These are phyloP conservation scores for Hemicordylus capensis DNA, from an alignment of 2,113 vertebrate species.

Conservation along the genomic window DNA sequence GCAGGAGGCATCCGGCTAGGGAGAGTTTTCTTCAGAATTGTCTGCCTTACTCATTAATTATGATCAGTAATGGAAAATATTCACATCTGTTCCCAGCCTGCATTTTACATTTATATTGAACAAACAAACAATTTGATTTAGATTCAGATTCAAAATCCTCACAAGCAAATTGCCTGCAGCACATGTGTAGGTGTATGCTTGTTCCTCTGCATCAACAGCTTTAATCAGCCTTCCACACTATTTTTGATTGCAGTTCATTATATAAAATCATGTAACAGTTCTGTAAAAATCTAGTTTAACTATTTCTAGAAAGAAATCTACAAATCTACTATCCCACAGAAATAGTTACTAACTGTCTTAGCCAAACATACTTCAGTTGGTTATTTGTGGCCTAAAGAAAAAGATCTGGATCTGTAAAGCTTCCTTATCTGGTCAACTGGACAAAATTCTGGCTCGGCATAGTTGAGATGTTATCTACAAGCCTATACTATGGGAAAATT, in stretches of 20 bases:
- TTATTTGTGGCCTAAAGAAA: background rate
- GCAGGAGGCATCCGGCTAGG: background rate
- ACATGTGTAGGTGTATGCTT: slow-evolving; percentile 51
- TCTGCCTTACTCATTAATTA: background rate
- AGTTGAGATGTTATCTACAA: background rate
- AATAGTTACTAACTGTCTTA: too few species aligned
- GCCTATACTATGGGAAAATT: background rate
- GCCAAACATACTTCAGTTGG: background rate
- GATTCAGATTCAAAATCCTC: slow-evolving; percentile 56
- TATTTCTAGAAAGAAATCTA: background rate
- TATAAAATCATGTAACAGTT: slow-evolving; percentile 49
- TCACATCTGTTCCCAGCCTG: slow-evolving; percentile 41
- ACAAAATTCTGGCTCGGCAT: background rate
- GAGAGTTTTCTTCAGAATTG: background rate
- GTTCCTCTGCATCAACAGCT: slow-evolving; percentile 38
- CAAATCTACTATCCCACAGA: too few species aligned
- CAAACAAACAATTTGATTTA: slow-evolving; percentile 58
- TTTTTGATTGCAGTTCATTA: slow-evolving; percentile 60
- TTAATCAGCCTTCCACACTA: slow-evolving; percentile 55
- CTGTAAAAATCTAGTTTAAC: slow-evolving; percentile 29
- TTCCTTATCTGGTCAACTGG: background rate
- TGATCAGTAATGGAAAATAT: slow-evolving; percentile 54
- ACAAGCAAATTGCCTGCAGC: slow-evolving; percentile 66
- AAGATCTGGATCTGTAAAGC: background rate
- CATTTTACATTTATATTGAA: slow-evolving; percentile 34